phyloP scores from a whole-genome alignment of 2,113 vertebrate genomes.

The Dermatemys mawii region DNA sequence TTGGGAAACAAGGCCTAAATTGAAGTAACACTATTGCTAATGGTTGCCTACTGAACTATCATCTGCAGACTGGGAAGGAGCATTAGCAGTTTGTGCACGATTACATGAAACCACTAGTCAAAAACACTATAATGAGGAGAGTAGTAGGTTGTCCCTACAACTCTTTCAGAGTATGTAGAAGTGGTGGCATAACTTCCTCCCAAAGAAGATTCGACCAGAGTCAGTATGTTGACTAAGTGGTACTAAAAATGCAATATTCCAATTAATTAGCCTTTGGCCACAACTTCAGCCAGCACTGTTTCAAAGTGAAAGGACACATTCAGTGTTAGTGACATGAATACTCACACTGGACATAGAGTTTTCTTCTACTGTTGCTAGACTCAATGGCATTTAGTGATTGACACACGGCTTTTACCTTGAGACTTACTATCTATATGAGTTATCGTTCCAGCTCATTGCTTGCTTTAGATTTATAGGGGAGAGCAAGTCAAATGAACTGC shows the following conservation, averaged over 20 bases:
- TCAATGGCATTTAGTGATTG: neutral
- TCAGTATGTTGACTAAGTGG: neutral
- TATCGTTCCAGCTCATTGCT: slow-evolving; percentile 6
- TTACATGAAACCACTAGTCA: neutral
- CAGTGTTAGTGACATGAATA: slow-evolving; percentile 1
- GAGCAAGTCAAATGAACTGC: neutral
- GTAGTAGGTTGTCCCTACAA: neutral
- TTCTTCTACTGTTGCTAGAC: neutral
- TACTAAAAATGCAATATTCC: neutral
- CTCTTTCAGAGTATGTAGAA: neutral
- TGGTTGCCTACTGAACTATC: neutral
- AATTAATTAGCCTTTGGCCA: neutral
- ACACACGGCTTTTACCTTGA: slow-evolving; percentile 17
- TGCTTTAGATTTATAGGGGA: slow-evolving; percentile 11
- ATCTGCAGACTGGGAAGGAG: neutral
- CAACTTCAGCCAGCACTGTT: neutral
- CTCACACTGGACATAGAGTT: neutral
- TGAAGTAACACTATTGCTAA: neutral
- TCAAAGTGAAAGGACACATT: slow-evolving; percentile 14
- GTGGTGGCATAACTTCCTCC: neutral
- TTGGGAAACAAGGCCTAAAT: neutral
- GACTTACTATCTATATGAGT: neutral
- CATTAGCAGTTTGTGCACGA: neutral
- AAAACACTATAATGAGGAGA: neutral
- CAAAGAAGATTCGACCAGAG: neutral